Evolutionary conservation across 92 coral and sea anemone genomes (phyloP).

Genomic region (Porites evermanni): DNA sequence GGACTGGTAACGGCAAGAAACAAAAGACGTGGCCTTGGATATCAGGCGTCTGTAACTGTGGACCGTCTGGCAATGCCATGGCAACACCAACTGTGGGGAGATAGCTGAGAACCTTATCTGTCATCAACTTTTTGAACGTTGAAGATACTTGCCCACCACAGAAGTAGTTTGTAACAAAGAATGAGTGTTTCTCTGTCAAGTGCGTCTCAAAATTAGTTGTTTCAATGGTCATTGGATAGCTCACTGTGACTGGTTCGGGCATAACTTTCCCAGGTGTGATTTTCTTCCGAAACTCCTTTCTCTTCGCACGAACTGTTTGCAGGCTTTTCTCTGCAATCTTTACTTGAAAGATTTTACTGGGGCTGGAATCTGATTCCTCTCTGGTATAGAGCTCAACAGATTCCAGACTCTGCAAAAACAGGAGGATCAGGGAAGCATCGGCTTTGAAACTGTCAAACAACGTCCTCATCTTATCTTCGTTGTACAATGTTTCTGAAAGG

Average conservation of each 20-base stretch:
- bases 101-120: constrained; percentile 66
- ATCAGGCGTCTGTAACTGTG: constrained; percentile 11
- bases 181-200: constrained; percentile 16
- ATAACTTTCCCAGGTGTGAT: constrained; percentile 17
- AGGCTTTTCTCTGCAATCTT: constrained; percentile 64
- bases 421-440: constrained; percentile 73
- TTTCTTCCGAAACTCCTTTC: constrained; percentile 60
- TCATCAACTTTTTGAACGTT: constrained; percentile 46
- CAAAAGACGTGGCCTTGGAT: constrained; percentile 81
- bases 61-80: constrained; percentile 62
- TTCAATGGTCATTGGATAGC: constrained; percentile 50
- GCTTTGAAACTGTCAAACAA: constrained; percentile 69
- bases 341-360: constrained; percentile 68
- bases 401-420: constrained; percentile 76
- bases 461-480: constrained; percentile 64
- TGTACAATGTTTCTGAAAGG: constrained; percentile 72
- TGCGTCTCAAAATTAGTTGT: constrained; percentile 24
- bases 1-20: constrained; percentile 76
- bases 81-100: constrained; percentile 90
- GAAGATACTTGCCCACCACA: constrained; percentile 56
- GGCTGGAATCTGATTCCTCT: constrained; percentile 25
- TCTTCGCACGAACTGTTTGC: constrained; percentile 56
- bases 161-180: constrained; percentile 67
- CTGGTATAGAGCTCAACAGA: constrained; percentile 68
- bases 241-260: constrained; percentile 49